Evolutionary conservation across 2,888 invertebrate species (phyloP), one percentile per base, ranked within the genome.

Genomic region (Polyommatus iphigenia): DNA sequence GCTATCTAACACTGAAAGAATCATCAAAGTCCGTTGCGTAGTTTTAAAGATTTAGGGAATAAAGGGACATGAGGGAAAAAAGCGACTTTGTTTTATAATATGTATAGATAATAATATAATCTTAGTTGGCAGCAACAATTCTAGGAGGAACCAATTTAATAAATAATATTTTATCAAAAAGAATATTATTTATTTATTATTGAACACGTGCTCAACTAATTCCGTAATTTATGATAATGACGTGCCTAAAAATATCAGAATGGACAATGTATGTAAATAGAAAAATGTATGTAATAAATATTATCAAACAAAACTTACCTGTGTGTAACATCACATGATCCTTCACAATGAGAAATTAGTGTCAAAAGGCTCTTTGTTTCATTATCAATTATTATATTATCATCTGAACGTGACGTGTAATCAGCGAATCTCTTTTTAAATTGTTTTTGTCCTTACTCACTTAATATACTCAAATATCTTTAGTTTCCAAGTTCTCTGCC

Each of bases 371-470:
- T 29, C 67, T 67, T 29, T 29, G 67, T 67, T 67, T 67, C 62
- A 62, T 62, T 62, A 62, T 62, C 62, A 62, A 62, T 62, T 67
- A 29, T 67, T 67, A 15, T 67, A 67, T 62, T 67, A 67, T 67
- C 24, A 67, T 67, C 29, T 29, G 67, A 67, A 29, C 15, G 29
- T 29, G 67, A 67, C 29, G 67, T 67, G 29, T 67, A 67, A 67
- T 67, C 20, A 67, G 67, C 6, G 67, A 67, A 15, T 67, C 15
- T 67, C 29, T 20, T 24, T 20, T 59, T 20, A 13, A 13, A 67
- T 29, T 67, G 29, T 29, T 67, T 67, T 67, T 29, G 24, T 62
- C 62, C 20, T 62, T 59, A n/a, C 24, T 36, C 36, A 10, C 20
- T 62, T 15, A 54, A 18, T 2, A 50, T 50, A 20, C 59, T 20